Conservation (phyloP, 2,113 vertebrate genomes). For the Corydoras sp. region DNA sequence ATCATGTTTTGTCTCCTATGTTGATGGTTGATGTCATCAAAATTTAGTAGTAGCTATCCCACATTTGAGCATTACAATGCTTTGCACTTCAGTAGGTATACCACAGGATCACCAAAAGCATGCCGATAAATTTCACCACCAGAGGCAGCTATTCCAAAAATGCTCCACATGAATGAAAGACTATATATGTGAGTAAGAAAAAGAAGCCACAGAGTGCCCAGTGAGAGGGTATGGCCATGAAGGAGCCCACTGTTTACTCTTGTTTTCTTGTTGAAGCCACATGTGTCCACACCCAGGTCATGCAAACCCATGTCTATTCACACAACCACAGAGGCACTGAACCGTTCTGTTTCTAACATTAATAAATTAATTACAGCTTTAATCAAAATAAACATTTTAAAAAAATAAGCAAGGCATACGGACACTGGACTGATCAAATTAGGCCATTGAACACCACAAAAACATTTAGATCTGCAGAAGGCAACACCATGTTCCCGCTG, state of each 20-base stretch:
- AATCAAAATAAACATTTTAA: no score
- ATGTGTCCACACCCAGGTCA: constrained; percentile 15
- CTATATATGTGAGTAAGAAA: constrained; percentile 32
- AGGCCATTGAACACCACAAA: no score
- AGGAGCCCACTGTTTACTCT: constrained; percentile 63
- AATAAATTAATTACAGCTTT: background rate
- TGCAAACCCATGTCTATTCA: background rate
- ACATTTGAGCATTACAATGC: no score
- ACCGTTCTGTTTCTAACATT: background rate
- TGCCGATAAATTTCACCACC: constrained; percentile 7
- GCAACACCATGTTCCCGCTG: no score
- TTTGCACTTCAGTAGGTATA: no score
- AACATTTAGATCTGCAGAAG: no score
- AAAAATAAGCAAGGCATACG: no score
- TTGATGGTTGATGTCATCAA: no score
- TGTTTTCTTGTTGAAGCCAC: constrained; percentile 5
- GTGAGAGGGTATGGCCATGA: constrained; percentile 52
- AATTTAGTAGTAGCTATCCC: no score
- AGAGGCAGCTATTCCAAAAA: constrained; percentile 42
- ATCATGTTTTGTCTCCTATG: no score
- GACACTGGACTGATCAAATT: no score
- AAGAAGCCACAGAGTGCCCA: constrained; percentile 34
- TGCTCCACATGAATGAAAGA: constrained; percentile 39
- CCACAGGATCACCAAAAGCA: no score
- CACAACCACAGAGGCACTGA: background rate